A percentile compares a stretch with the other conserved stretches of the same genome.
Evolutionary conservation across 2,797 vertebrate species (phyloP).

Genomic region (Diplodus puntazzo): DNA sequence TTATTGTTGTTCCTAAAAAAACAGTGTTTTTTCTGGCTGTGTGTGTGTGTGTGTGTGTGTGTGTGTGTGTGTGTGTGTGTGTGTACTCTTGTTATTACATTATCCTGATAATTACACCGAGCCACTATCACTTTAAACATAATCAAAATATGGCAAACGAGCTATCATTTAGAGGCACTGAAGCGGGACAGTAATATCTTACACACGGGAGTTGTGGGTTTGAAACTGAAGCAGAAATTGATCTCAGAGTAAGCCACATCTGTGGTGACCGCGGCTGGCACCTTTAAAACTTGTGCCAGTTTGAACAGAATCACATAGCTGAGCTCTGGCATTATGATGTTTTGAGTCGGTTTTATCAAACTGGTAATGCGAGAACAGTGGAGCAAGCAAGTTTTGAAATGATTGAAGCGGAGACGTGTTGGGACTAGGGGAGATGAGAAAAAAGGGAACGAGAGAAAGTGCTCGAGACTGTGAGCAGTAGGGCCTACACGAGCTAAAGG

Average conservation of each 20-base stretch:
- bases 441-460: constrained; percentile 34
- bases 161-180: not conserved
- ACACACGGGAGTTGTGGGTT: constrained; percentile 11
- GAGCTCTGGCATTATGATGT: constrained; percentile 47
- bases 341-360: constrained; percentile 48
- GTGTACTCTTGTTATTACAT: not conserved
- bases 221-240: constrained; percentile 11
- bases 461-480: constrained; percentile 54
- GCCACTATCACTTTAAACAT: not conserved
- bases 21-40: too few species aligned
- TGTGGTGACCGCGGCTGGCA: not conserved
- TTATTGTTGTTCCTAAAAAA: not conserved
- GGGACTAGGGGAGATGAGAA: constrained; percentile 31
- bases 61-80: too few species aligned
- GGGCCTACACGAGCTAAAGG: constrained; percentile 37
- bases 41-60: not conserved
- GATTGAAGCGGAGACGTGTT: constrained; percentile 36
- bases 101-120: not conserved
- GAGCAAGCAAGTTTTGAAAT: constrained; percentile 52
- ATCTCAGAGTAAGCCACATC: constrained; percentile 7
- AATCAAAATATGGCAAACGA: not conserved
- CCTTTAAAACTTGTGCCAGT: constrained; percentile 30
- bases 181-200: not conserved
- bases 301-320: constrained; percentile 35
- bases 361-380: constrained; percentile 46